phyloP scores from a whole-genome alignment of 1,140 invertebrate species.

The Acyrthosiphon pisum region DNA sequence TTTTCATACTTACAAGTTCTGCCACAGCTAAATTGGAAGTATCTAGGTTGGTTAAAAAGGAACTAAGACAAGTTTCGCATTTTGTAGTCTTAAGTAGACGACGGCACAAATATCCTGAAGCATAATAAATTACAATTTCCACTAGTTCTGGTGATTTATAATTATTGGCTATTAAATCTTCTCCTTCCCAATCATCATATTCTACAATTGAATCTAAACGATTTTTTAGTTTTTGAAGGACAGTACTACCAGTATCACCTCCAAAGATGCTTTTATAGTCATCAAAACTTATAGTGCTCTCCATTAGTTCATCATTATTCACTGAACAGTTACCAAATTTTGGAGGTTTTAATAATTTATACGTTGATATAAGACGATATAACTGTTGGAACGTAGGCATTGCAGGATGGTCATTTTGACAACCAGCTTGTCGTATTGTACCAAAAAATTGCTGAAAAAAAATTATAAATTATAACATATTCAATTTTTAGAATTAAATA shows the following conservation, averaged over 20 bases:
- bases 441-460: background rate
- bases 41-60: background rate
- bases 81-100: background rate
- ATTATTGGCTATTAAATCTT: background rate
- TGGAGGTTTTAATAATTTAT: too few relatives aligned
- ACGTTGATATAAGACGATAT: background rate
- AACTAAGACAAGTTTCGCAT: background rate
- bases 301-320: too few relatives aligned
- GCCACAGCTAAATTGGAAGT: background rate
- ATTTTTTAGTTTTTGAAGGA: background rate
- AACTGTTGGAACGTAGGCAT: background rate
- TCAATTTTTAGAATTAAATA: background rate
- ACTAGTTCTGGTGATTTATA: background rate
- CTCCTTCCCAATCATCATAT: background rate
- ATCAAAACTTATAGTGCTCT: too few relatives aligned
- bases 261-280: too few relatives aligned
- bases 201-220: slow-evolving; percentile 11
- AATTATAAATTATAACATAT: too few relatives aligned
- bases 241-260: background rate
- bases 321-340: too few relatives aligned
- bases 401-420: background rate
- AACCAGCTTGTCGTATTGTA: background rate
- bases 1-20: background rate
- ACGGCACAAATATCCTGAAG: background rate
- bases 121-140: background rate